phyloP scores from a whole-genome alignment of 35 echinoderm and acorn worm genomes.

The Apostichopus japonicus region DNA sequence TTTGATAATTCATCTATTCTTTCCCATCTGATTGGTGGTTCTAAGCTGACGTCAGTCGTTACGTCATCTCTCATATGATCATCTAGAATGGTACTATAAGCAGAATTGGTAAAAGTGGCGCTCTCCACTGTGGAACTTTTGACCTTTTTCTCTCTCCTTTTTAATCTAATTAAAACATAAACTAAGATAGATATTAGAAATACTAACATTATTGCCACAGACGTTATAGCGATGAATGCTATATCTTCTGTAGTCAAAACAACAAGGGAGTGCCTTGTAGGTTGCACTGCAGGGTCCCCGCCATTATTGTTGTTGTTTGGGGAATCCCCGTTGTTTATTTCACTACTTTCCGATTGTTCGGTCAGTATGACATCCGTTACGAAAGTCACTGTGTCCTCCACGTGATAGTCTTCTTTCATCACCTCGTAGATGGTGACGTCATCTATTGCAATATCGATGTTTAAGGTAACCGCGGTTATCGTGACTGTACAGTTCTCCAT shows the following conservation, averaged over 20 bases:
- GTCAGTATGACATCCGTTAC: slow-evolving; percentile 38
- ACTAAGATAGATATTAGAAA: slow-evolving; percentile 33
- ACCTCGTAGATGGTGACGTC: slow-evolving; percentile 34
- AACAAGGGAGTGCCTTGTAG: neutral
- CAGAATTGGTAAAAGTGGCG: slow-evolving; percentile 18
- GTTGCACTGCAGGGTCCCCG: neutral
- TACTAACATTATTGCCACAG: slow-evolving; percentile 36
- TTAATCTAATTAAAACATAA: slow-evolving; percentile 45
- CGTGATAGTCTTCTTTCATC: neutral
- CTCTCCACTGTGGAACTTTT: neutral
- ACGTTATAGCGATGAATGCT: slow-evolving; percentile 34
- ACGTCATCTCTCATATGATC: slow-evolving; percentile 26
- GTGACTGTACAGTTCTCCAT: neutral
- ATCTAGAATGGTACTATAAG: slow-evolving; percentile 39
- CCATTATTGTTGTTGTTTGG: neutral
- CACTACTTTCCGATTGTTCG: neutral
- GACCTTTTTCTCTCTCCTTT: neutral
- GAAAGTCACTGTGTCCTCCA: neutral
- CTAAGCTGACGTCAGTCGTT: neutral
- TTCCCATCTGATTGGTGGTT: slow-evolving; percentile 46
- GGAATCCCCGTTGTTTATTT: neutral
- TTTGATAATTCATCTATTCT: slow-evolving; percentile 37
- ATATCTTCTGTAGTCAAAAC: slow-evolving; percentile 24
- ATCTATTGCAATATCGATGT: slow-evolving; percentile 39
- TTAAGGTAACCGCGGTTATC: neutral